A percentile compares a stretch with the other conserved stretches of the same genome.
These are phyloP conservation scores for Chrysotoxum bicinctum DNA, from an alignment of 2,888 invertebrate species.

Conservation along the genomic window DNA sequence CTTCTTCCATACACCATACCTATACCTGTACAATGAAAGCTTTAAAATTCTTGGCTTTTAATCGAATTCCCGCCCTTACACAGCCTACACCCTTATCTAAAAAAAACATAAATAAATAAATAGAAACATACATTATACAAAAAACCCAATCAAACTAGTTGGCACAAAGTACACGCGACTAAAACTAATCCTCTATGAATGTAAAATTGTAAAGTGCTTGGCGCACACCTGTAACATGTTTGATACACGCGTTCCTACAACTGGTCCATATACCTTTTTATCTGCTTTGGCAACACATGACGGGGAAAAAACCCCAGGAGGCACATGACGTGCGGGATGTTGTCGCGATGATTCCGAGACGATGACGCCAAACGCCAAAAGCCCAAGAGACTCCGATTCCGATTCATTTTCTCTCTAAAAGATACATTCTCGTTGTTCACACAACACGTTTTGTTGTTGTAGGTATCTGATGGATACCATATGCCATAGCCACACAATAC, in stretches of 20 bases:
- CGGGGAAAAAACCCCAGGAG: constrained; percentile 57
- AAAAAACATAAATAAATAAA: neutral
- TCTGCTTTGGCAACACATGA: constrained; percentile 10
- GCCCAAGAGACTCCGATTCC: constrained; percentile 24
- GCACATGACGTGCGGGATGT: constrained; percentile 67
- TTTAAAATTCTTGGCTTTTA: neutral
- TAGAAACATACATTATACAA: constrained; percentile 2
- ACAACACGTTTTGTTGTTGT: constrained; percentile 48
- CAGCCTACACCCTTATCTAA: neutral
- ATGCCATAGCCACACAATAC: constrained; percentile 11
- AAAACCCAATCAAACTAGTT: constrained; percentile 40
- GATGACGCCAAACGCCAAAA: constrained; percentile 53
- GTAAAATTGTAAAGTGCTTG: constrained; percentile 5
- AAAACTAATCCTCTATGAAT: constrained; percentile 15
- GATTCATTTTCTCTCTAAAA: constrained; percentile 60
- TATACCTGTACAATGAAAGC: too few relatives aligned
- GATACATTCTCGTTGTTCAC: constrained; percentile 48
- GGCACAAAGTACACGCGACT: constrained; percentile 24
- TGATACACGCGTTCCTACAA: constrained; percentile 52
- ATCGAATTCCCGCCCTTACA: neutral
- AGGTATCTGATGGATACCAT: constrained; percentile 40
- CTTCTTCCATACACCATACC: too few relatives aligned
- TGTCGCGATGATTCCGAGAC: constrained; percentile 60
- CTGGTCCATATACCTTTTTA: constrained; percentile 53
- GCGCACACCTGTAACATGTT: constrained; percentile 66